These are phyloP conservation scores for Xyrauchen texanus DNA, from an alignment of 2,113 vertebrate genomes.

Conservation along the genomic window DNA sequence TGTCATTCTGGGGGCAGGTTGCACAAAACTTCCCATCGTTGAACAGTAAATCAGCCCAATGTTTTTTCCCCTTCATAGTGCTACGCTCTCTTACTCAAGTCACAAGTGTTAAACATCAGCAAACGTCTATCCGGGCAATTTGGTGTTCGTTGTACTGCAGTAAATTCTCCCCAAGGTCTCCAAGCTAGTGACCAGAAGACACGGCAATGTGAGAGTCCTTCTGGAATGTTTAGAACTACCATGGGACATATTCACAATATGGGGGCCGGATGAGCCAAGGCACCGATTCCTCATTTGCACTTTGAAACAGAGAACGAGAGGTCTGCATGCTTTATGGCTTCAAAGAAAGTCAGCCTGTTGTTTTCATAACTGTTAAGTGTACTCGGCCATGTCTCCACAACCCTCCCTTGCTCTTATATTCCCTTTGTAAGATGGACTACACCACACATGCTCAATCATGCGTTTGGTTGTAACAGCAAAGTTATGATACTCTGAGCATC, in stretches of 20 bases:
- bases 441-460: slow-evolving; percentile 32
- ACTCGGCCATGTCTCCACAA: slow-evolving; percentile 45
- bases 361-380: slow-evolving; percentile 61
- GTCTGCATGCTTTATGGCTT: slow-evolving; percentile 49
- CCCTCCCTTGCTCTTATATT: slow-evolving; percentile 45
- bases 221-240: slow-evolving; percentile 58
- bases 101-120: slow-evolving; percentile 42
- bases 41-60: slow-evolving; percentile 26
- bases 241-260: slow-evolving; percentile 57
- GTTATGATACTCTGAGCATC: slow-evolving; percentile 48
- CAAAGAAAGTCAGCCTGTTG: slow-evolving; percentile 51
- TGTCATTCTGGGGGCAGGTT: slow-evolving; percentile 44
- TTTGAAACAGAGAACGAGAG: slow-evolving; percentile 46
- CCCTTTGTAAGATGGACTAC: slow-evolving; percentile 18
- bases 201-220: slow-evolving; percentile 42
- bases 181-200: slow-evolving; percentile 43
- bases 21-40: neutral
- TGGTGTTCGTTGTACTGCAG: neutral
- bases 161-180: slow-evolving; percentile 49
- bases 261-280: slow-evolving; percentile 20
- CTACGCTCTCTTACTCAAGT: slow-evolving; percentile 55
- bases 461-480: slow-evolving; percentile 28
- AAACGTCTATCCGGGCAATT: slow-evolving; percentile 32
- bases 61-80: slow-evolving; percentile 28
- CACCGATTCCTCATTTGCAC: slow-evolving; percentile 47